Conservation (phyloP, 2,113 vertebrate genomes). For the Sphyrna mokarran region DNA sequence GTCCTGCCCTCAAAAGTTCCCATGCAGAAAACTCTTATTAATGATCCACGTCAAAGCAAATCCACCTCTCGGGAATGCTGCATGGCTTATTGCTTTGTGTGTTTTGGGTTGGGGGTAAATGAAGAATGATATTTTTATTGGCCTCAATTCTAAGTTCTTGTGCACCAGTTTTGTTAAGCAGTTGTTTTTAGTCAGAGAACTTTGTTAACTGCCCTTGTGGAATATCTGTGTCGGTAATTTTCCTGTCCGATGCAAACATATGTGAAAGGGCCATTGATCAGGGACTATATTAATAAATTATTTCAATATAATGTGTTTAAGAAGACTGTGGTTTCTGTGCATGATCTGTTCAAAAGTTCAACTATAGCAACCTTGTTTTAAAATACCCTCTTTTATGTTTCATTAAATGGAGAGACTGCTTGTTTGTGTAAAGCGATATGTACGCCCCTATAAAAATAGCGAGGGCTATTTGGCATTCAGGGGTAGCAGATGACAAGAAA, state of each 20-base stretch:
- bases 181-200: constrained; percentile 11
- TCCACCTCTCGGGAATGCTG: not conserved
- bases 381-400: not conserved
- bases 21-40: not conserved
- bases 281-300: not conserved
- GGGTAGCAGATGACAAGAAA: not conserved
- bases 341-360: not conserved
- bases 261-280: not conserved
- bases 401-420: not conserved
- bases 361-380: not conserved
- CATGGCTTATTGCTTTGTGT: not conserved
- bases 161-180: constrained; percentile 5
- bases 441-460: not conserved
- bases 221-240: not conserved
- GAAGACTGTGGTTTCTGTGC: not conserved
- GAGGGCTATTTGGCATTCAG: not conserved
- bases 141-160: not conserved
- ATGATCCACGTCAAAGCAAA: not conserved
- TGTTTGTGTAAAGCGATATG: not conserved
- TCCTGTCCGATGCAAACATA: not conserved
- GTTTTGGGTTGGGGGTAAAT: not conserved
- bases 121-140: constrained; percentile 29
- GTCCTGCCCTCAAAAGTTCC: not conserved
- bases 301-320: not conserved
- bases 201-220: constrained; percentile 20